Evolutionary conservation across 2,888 invertebrate species (phyloP).

Genomic region (Linnaemya vulpina): DNA sequence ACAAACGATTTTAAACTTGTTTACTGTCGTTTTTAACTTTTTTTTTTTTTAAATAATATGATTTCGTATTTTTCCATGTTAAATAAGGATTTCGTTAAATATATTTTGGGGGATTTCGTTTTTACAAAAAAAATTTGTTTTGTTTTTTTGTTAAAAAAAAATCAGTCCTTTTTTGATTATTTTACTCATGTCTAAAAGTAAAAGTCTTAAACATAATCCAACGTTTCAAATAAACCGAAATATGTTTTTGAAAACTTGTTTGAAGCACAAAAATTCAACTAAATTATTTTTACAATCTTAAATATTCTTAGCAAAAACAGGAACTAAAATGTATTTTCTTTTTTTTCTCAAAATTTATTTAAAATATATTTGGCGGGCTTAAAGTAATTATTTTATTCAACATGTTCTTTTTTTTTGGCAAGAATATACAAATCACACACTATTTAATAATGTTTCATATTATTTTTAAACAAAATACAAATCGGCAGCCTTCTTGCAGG

Average conservation of each 20-base stretch:
- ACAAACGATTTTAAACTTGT: constrained; percentile 58
- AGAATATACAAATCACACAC: constrained; percentile 50
- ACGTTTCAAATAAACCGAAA: neutral
- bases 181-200: constrained; percentile 67
- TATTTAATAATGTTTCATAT: constrained; percentile 59
- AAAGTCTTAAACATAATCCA: constrained; percentile 38
- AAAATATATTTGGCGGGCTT: constrained; percentile 67
- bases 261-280: constrained; percentile 73
- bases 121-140: constrained; percentile 10
- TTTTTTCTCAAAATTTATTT: constrained; percentile 3
- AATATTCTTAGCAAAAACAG: constrained; percentile 46
- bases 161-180: constrained; percentile 77
- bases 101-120: neutral
- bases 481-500: constrained; percentile 49
- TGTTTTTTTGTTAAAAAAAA: constrained; percentile 75
- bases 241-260: constrained; percentile 74
- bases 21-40: too few species aligned
- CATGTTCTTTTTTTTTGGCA: constrained; percentile 67
- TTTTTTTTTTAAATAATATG: constrained; percentile 29
- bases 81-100: constrained; percentile 19
- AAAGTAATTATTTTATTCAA: constrained; percentile 48
- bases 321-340: constrained; percentile 60
- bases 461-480: neutral
- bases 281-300: constrained; percentile 30
- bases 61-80: constrained; percentile 8